phyloP scores from a whole-genome alignment of 2,113 vertebrate genomes.

The Corynorhinus townsendii region DNA sequence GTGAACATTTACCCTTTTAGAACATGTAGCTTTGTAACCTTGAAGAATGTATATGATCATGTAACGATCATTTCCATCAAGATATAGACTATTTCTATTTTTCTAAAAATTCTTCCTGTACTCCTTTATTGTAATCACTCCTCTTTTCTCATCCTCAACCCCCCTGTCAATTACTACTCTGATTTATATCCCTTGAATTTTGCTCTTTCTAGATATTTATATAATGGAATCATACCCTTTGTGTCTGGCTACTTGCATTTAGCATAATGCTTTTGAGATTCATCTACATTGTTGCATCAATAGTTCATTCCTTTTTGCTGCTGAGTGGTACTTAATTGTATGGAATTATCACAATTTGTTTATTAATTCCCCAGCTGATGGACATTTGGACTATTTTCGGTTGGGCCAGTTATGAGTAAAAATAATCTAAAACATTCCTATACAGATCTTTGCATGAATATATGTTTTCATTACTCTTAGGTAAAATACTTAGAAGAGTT shows the following conservation, averaged over 20 bases:
- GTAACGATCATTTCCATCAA: neutral
- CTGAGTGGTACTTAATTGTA: neutral
- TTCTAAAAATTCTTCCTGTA: neutral
- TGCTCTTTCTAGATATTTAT: neutral
- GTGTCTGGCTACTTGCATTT: neutral
- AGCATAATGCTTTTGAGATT: neutral
- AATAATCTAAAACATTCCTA: neutral
- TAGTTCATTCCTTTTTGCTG: neutral
- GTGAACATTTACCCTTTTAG: neutral
- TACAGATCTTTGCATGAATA: neutral
- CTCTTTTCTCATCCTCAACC: neutral
- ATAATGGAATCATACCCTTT: neutral
- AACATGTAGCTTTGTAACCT: neutral
- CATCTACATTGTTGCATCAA: neutral
- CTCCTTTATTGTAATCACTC: neutral
- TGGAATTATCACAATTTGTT: neutral
- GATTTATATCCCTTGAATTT: neutral
- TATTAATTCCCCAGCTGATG: neutral
- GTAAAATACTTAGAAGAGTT: neutral
- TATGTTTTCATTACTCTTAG: neutral
- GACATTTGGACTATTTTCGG: neutral
- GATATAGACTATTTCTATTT: neutral
- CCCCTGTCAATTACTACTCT: neutral
- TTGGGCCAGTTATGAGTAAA: neutral
- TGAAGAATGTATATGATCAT: neutral